phyloP scores from a whole-genome alignment of 2,888 invertebrate genomes.

The Hypena proboscidalis region DNA sequence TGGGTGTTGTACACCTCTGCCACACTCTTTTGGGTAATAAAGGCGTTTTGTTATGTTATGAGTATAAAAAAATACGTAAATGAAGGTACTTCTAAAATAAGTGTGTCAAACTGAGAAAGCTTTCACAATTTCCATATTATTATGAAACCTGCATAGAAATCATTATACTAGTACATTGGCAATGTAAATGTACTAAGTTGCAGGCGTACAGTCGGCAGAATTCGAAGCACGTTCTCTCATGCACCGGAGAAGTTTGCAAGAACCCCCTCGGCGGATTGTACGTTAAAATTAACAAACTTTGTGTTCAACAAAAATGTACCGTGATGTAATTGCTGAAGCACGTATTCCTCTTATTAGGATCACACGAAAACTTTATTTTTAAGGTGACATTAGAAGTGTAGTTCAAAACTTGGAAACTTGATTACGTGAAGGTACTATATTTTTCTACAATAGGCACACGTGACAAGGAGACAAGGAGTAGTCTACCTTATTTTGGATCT shows the following conservation, averaged over 20 bases:
- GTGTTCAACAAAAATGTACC: conserved; percentile 31
- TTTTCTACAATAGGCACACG: no score
- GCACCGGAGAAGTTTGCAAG: conserved; percentile 31
- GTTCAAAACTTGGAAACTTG: no score
- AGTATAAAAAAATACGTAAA: no score
- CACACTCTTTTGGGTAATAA: no score
- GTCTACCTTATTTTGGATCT: no score
- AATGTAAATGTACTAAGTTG: conserved; percentile 37
- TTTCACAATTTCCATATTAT: no score
- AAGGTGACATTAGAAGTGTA: not conserved
- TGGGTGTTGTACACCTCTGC: no score
- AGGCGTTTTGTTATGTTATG: no score
- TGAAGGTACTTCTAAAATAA: no score
- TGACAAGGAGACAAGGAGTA: no score
- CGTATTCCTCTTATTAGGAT: conserved; percentile 28
- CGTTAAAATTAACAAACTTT: conserved; percentile 39
- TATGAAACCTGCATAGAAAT: not conserved
- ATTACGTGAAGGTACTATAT: no score
- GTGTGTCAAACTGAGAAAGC: no score
- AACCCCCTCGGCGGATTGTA: conserved; percentile 22
- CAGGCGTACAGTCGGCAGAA: conserved; percentile 19
- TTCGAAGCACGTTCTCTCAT: conserved; percentile 37
- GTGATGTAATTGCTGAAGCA: conserved; percentile 23
- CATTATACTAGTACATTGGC: conserved; percentile 11
- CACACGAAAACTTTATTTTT: conserved; percentile 20